phyloP scores from a whole-genome alignment of 1,140 invertebrate species.

The Lordiphosa stackelbergi region DNA sequence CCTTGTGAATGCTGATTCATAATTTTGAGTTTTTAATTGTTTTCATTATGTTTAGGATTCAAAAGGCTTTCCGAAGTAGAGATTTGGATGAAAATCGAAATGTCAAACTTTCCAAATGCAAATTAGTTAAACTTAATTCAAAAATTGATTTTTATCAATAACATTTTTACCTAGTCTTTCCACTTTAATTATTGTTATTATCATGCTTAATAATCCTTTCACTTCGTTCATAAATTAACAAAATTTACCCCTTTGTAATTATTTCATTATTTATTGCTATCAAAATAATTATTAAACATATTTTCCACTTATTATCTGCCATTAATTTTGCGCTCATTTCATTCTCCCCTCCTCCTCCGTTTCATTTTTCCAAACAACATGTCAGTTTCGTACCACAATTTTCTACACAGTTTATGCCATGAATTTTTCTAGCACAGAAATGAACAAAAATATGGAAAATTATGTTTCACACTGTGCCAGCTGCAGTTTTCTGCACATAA shows the following conservation, averaged over 20 bases:
- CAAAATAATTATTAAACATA: slow-evolving; percentile 29
- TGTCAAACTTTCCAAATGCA: no score
- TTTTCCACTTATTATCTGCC: slow-evolving; percentile 24
- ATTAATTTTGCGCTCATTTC: slow-evolving; percentile 39
- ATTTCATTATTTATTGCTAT: slow-evolving; percentile 25
- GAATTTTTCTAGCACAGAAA: slow-evolving; percentile 35
- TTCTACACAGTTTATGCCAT: slow-evolving; percentile 39
- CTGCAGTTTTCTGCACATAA: slow-evolving; percentile 56
- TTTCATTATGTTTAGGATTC: no score
- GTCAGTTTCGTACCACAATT: slow-evolving; percentile 27
- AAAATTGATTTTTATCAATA: no score
- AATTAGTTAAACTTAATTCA: no score
- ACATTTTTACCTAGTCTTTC: no score
- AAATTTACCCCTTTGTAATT: slow-evolving; percentile 16
- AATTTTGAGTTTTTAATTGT: no score
- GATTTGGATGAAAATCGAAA: no score
- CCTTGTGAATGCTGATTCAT: not conserved
- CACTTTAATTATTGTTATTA: no score
- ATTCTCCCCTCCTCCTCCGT: not conserved
- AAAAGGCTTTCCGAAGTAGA: no score
- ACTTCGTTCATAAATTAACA: not conserved
- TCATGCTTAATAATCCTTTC: slow-evolving; percentile 13
- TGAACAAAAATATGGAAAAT: slow-evolving; percentile 16
- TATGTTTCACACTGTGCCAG: slow-evolving; percentile 51
- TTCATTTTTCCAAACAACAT: slow-evolving; percentile 28